These are phyloP conservation scores for Troides aeacus DNA, from an alignment of 2,888 invertebrate genomes.

Conservation along the genomic window DNA sequence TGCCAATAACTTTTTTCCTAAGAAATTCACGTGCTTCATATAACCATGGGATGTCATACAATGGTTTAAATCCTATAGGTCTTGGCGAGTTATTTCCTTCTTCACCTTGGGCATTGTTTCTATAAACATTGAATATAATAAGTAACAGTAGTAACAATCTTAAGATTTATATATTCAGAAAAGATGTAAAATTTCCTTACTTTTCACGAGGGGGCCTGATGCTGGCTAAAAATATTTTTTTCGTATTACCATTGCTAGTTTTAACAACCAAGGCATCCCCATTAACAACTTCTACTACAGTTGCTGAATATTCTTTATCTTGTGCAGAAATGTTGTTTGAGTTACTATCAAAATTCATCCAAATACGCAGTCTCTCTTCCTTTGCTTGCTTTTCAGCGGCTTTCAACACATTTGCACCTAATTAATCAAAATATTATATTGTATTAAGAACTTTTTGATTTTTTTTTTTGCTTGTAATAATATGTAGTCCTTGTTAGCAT, in stretches of 20 bases:
- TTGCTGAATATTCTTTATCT: constrained; percentile 90
- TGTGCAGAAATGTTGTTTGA: constrained; percentile 86
- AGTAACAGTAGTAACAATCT: too few relatives aligned
- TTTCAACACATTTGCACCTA: constrained; percentile 88
- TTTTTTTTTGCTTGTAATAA: too few relatives aligned
- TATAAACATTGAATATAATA: constrained; percentile 1
- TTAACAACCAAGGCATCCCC: constrained; percentile 96
- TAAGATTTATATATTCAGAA: too few relatives aligned
- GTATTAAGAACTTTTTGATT: too few relatives aligned
- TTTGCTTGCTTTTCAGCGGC: constrained; percentile 93
- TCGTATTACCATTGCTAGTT: constrained; percentile 85
- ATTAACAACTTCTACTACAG: constrained; percentile 94
- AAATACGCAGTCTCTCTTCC: constrained; percentile 90
- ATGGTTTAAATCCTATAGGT: constrained; percentile 89
- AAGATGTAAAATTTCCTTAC: constrained; percentile 45
- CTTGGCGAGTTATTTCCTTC: constrained; percentile 84
- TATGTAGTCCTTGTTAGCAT: too few relatives aligned
- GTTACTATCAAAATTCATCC: constrained; percentile 93
- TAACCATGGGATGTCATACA: constrained; percentile 99
- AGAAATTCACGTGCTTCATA: constrained; percentile 98
- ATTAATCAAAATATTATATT: not conserved
- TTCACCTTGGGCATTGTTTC: constrained; percentile 79
- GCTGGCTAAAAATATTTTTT: constrained; percentile 97
- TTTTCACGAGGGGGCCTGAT: constrained; percentile 94
- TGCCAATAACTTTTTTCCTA: constrained; percentile 96